These are phyloP conservation scores for Athalia cordata DNA, from an alignment of 2,888 invertebrate species.

Conservation along the genomic window DNA sequence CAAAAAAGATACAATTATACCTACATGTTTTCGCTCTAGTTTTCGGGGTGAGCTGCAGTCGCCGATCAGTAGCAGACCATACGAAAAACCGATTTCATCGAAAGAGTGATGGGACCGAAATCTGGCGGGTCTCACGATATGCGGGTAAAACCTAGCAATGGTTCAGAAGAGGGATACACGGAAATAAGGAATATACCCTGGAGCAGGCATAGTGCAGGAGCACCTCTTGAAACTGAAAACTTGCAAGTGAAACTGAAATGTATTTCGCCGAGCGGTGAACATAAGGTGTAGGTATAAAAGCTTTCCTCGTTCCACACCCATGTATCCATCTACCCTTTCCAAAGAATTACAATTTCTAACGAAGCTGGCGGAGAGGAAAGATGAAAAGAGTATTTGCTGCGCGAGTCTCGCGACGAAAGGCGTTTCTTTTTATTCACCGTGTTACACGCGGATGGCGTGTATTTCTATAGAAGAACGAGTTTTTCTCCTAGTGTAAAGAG, in stretches of 20 bases:
- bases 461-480: conserved; percentile 9
- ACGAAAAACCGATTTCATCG: conserved; percentile 21
- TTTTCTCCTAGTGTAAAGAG: not conserved
- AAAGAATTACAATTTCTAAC: conserved; percentile 41
- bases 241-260: conserved; percentile 53
- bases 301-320: conserved; percentile 44
- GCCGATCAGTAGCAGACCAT: not conserved
- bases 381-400: conserved; percentile 31
- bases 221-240: conserved; percentile 56
- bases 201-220: conserved; percentile 40
- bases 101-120: conserved; percentile 17
- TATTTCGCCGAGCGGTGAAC: conserved; percentile 36
- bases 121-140: conserved; percentile 29
- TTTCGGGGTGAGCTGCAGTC: no score
- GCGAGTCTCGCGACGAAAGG: conserved; percentile 26
- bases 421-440: conserved; percentile 36
- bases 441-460: conserved; percentile 22
- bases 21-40: no score
- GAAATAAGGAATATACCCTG: conserved; percentile 34
- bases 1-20: conserved; percentile 16
- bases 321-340: conserved; percentile 22
- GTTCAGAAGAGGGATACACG: conserved; percentile 26
- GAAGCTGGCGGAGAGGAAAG: conserved; percentile 22
- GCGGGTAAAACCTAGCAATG: not conserved
- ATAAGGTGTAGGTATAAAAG: conserved; percentile 32